Percentiles rank a stretch among this genome's conserved stretches.
Conservation (phyloP, 2,888 invertebrate genomes). For the Drosophila meridiana region DNA sequence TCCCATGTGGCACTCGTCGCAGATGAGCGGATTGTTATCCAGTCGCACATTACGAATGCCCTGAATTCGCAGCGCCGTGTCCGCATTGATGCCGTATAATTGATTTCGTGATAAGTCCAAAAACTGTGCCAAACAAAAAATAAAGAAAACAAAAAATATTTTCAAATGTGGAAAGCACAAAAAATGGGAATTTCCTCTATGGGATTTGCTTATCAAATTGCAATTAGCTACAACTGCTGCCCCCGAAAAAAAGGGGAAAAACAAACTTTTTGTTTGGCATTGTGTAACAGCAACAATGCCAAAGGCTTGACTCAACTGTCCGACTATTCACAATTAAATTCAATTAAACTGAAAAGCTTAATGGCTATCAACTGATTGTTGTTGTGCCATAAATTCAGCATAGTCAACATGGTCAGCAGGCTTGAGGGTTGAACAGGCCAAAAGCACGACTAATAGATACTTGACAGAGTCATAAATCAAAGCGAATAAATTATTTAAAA, state of each 20-base stretch:
- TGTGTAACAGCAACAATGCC: slow-evolving; percentile 21
- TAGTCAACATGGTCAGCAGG: slow-evolving; percentile 18
- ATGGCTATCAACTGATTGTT: slow-evolving; percentile 70
- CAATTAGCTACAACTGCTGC: slow-evolving; percentile 61
- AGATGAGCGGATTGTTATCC: slow-evolving; percentile 85
- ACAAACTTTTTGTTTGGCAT: slow-evolving; percentile 18
- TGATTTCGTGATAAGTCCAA: slow-evolving; percentile 91
- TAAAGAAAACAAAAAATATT: neutral
- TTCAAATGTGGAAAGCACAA: slow-evolving; percentile 12
- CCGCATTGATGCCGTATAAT: slow-evolving; percentile 86
- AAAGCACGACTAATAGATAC: neutral
- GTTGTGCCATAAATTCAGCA: slow-evolving; percentile 65
- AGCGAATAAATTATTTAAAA: neutral
- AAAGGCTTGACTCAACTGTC: slow-evolving; percentile 43
- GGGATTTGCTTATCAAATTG: slow-evolving; percentile 50
- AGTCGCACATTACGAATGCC: slow-evolving; percentile 84
- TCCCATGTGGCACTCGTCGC: slow-evolving; percentile 85
- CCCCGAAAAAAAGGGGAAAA: neutral
- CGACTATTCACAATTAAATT: slow-evolving; percentile 71
- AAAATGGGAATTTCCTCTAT: slow-evolving; percentile 5
- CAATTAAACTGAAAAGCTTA: slow-evolving; percentile 75
- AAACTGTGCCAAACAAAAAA: slow-evolving; percentile 81
- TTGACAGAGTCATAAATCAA: neutral
- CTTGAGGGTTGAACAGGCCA: neutral
- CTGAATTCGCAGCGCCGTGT: slow-evolving; percentile 83